Evolutionary conservation across 2,888 invertebrate species (phyloP).

Genomic region (Stictocephala bisonia): DNA sequence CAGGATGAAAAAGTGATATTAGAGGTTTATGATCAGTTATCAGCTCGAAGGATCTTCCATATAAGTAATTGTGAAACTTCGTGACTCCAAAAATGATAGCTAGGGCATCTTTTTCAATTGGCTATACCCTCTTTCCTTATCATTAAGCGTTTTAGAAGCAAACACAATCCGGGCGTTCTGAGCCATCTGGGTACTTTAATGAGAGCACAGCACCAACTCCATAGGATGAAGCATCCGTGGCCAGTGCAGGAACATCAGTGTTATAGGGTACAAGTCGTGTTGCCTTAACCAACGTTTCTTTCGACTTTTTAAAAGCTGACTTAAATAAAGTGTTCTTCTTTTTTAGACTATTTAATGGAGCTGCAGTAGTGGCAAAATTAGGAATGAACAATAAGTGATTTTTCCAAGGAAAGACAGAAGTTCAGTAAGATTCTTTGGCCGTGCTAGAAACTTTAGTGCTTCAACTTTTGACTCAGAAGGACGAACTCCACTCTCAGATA

Average conservation of each 20-base stretch:
- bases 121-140: not conserved
- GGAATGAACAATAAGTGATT: conserved; percentile 3
- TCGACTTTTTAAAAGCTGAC: not conserved
- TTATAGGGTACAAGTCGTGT: conserved; percentile 1
- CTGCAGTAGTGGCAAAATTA: conserved; percentile 16
- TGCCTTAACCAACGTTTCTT: not conserved
- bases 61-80: not conserved
- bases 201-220: not conserved
- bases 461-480: not conserved
- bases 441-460: not conserved
- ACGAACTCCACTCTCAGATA: not conserved
- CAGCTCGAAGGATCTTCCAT: not conserved
- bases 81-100: not conserved
- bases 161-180: conserved; percentile 6
- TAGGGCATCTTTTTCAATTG: not conserved
- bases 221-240: conserved; percentile 13
- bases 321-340: not conserved
- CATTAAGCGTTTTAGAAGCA: not conserved
- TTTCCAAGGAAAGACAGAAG: conserved; percentile 6
- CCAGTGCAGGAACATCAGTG: not conserved
- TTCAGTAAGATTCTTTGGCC: conserved; percentile 7
- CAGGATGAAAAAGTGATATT: not conserved
- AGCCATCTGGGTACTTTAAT: conserved; percentile 9
- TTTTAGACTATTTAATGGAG: too few relatives aligned
- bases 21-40: conserved; percentile 1